phyloP scores from a whole-genome alignment of 2,113 vertebrate genomes.

The Psittacara wagleri region DNA sequence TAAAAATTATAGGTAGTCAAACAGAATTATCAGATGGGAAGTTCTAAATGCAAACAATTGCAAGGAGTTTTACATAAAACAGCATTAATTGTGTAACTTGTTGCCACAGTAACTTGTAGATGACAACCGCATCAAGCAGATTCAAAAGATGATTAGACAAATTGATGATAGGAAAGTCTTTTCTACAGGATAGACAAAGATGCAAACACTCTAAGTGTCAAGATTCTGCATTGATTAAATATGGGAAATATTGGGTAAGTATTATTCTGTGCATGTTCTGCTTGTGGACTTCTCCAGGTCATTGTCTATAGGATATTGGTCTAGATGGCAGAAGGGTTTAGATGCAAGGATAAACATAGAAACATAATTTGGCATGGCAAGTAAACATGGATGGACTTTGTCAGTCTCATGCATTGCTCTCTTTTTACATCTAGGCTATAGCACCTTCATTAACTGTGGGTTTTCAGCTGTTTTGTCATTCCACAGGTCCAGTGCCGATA shows the following conservation, averaged over 20 bases:
- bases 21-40: background rate
- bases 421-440: background rate
- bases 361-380: background rate
- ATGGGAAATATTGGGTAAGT: background rate
- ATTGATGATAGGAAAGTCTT: background rate
- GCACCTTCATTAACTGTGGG: background rate
- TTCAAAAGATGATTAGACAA: background rate
- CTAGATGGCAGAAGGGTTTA: background rate
- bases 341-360: background rate
- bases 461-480: background rate
- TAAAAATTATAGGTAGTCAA: conserved; percentile 1
- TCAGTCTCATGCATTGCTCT: background rate
- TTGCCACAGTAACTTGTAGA: conserved; percentile 22
- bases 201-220: background rate
- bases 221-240: background rate
- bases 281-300: background rate
- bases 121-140: background rate
- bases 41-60: conserved; percentile 4
- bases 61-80: background rate
- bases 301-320: background rate
- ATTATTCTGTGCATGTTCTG: background rate
- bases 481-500: background rate
- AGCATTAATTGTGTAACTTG: background rate
- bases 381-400: background rate
- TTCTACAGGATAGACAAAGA: background rate